These are phyloP conservation scores for Aquatica leii DNA, from an alignment of 2,888 invertebrate species.

Conservation along the genomic window DNA sequence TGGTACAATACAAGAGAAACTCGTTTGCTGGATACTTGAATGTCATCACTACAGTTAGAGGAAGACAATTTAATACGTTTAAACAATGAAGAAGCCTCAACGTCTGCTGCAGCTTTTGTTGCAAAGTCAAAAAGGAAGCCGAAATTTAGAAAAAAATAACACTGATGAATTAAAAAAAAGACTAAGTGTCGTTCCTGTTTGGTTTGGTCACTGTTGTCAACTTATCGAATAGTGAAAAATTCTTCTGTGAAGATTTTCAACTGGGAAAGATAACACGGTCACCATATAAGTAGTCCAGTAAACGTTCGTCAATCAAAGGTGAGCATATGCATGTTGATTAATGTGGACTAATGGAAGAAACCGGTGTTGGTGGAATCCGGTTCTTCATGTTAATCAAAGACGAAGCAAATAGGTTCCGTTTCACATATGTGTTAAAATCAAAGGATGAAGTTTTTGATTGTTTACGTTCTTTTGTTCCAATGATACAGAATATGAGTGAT, in stretches of 20 bases:
- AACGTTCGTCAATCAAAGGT: neutral
- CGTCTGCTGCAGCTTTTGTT: neutral
- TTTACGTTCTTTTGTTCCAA: neutral
- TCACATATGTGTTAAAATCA: conserved; percentile 1
- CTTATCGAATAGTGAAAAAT: neutral
- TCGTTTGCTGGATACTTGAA: neutral
- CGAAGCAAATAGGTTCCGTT: neutral
- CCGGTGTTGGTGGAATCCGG: neutral
- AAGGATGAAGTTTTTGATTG: neutral
- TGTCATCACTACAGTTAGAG: too few species aligned
- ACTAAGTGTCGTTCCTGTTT: neutral
- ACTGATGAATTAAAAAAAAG: neutral
- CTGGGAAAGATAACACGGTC: neutral
- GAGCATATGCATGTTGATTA: too few species aligned
- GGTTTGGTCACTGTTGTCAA: neutral
- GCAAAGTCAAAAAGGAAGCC: neutral
- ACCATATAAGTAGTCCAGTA: neutral
- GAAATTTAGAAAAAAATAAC: neutral
- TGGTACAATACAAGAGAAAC: neutral
- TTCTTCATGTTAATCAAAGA: neutral
- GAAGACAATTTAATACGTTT: neutral
- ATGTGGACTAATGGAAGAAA: neutral
- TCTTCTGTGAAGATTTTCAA: neutral
- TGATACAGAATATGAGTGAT: too few species aligned
- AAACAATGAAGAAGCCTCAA: neutral